Conservation (phyloP, 2,888 invertebrate genomes). For the Hyles lineata region DNA sequence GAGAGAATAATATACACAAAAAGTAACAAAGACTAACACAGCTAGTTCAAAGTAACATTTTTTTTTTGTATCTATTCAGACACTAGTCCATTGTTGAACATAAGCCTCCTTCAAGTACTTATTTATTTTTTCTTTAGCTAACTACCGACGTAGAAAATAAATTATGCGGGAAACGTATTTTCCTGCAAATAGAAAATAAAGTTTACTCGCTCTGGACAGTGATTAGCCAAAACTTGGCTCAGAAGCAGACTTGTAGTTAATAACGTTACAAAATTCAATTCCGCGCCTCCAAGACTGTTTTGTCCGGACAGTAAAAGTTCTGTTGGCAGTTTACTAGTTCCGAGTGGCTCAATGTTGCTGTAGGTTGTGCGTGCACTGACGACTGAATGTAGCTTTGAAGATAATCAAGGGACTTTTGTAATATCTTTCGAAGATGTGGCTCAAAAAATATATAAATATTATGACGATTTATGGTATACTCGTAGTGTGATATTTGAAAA, state of each 20-base stretch:
- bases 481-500: too few relatives aligned
- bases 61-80: too few relatives aligned
- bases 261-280: constrained; percentile 26
- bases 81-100: neutral
- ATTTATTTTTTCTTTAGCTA: neutral
- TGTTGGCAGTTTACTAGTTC: neutral
- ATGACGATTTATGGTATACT: neutral
- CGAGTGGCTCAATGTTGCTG: neutral
- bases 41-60: too few relatives aligned
- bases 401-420: neutral
- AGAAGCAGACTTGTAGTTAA: constrained; percentile 21
- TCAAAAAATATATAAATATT: neutral
- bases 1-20: too few relatives aligned
- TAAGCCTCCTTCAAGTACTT: neutral
- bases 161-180: neutral
- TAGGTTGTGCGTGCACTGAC: neutral
- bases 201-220: neutral
- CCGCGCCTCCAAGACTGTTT: constrained; percentile 17
- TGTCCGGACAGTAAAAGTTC: constrained; percentile 6
- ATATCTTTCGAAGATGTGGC: neutral
- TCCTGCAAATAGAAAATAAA: neutral
- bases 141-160: neutral
- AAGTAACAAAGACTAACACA: too few relatives aligned
- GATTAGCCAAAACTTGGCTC: constrained; percentile 21
- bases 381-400: neutral